These are phyloP conservation scores for Hipposideros armiger DNA, from an alignment of 2,113 vertebrate genomes.

Conservation along the genomic window DNA sequence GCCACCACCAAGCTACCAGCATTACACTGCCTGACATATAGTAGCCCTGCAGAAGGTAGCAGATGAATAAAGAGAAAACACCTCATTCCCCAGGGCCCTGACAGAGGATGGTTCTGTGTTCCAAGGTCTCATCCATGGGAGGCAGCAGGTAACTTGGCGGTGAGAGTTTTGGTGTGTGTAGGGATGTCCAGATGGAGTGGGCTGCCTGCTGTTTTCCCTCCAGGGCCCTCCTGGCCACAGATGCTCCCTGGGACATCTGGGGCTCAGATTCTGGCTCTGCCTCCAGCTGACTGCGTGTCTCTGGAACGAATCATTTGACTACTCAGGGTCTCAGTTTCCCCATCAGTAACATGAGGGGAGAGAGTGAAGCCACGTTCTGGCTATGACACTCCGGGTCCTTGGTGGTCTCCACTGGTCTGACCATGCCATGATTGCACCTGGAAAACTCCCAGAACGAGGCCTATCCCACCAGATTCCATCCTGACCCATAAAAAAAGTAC, in stretches of 20 bases:
- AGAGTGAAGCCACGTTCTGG: neutral
- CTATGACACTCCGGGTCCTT: neutral
- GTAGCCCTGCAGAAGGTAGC: neutral
- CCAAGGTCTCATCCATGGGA: fast-evolving
- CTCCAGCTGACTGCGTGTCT: neutral
- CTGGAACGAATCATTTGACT: neutral
- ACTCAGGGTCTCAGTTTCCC: neutral
- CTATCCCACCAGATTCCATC: too few species aligned
- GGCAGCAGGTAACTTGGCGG: fast-evolving
- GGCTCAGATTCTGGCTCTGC: neutral
- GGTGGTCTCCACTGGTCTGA: neutral
- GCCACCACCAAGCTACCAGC: neutral
- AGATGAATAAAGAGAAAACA: neutral
- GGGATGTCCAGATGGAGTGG: neutral
- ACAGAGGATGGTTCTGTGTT: neutral
- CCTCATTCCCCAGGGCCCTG: neutral
- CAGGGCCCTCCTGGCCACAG: neutral
- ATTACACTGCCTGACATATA: neutral
- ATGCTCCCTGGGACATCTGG: neutral
- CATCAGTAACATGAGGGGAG: neutral
- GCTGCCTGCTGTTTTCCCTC: too few species aligned
- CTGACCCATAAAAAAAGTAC: neutral
- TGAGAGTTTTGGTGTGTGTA: neutral
- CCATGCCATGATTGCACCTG: neutral
- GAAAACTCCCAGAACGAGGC: neutral